Conservation (phyloP, 2,113 vertebrate genomes). For the Sinosuthora webbiana region DNA sequence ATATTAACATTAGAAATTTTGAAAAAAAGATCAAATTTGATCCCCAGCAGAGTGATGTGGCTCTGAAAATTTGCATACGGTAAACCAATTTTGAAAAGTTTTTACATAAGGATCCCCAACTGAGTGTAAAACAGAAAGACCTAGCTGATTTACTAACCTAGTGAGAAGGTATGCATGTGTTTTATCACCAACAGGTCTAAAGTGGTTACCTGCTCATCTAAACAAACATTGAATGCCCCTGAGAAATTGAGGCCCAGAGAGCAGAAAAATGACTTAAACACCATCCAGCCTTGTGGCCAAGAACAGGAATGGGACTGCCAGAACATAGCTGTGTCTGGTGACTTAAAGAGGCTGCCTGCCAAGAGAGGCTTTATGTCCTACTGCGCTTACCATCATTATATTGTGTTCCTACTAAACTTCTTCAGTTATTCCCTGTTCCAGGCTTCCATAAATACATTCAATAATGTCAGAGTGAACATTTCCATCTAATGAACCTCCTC, state of each 20-base stretch:
- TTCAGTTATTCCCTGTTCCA: neutral
- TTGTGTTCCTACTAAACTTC: neutral
- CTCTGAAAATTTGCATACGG: neutral
- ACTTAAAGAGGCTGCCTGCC: neutral
- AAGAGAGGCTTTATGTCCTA: neutral
- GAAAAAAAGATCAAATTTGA: neutral
- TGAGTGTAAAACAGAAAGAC: neutral
- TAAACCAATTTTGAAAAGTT: neutral
- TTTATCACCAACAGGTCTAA: neutral
- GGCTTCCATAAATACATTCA: neutral
- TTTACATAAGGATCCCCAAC: neutral
- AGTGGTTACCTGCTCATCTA: neutral
- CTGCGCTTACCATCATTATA: neutral
- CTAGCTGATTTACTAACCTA: neutral
- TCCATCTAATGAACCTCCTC: neutral
- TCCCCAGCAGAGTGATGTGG: neutral
- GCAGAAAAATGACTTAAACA: neutral
- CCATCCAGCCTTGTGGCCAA: neutral
- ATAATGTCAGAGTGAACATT: neutral
- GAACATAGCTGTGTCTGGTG: neutral
- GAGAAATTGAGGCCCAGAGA: neutral
- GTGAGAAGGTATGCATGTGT: neutral
- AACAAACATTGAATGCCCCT: neutral
- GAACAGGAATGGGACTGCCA: neutral
- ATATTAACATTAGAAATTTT: neutral